Base-by-base conservation (phyloP, 2,113 vertebrate genomes). In the Cheirogaleus medius region DNA sequence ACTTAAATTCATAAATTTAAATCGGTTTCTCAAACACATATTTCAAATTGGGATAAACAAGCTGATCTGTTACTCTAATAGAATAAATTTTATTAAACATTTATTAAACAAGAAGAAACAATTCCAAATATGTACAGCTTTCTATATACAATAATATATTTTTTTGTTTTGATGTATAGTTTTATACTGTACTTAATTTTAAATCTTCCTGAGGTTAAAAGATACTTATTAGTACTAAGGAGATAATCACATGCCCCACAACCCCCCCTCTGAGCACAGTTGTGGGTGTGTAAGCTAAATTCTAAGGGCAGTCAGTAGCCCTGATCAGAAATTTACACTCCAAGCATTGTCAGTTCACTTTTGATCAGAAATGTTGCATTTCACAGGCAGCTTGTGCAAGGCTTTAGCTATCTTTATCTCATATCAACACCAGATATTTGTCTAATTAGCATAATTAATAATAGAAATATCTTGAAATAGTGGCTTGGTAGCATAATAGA, bases 11-110 rank as follows among this genome's bases (percentile, higher is more conserved):
- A 88, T 32, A 74, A 71, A 37, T 83, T 20, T 82, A 91, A 93
- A 54, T 42, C 37, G 71, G 17, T 66, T 92, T 96, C 29, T 91
- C 4, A 20, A 56, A 42, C 27, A 64, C 56, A 17, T 27, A 81
- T 80, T 91, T 89, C 74, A 96, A 96, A 85, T 56, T 90, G 9
- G 8, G 56, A 87, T 78, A 86, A 82, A 73, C 25, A 78, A 66
- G 15, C 54, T 90, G 34, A 87, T 0, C 27, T 82, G 3, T 90
- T 85, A 60, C 74, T 87, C 34, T 92, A 52, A 49, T 39, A 87
- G 37, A 52, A 76, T 86, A n/a, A 10, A 54, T 82, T 92, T 80
- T 90, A 74, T 73, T 66, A 87, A 95, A 87, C 21, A 78, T 73
- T 56, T 49, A 49, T 49, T 49, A 49, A 54, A 54, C 20, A 47